Evolutionary conservation across 2,888 invertebrate genomes (phyloP).

Genomic region (Crepidodera aurea): DNA sequence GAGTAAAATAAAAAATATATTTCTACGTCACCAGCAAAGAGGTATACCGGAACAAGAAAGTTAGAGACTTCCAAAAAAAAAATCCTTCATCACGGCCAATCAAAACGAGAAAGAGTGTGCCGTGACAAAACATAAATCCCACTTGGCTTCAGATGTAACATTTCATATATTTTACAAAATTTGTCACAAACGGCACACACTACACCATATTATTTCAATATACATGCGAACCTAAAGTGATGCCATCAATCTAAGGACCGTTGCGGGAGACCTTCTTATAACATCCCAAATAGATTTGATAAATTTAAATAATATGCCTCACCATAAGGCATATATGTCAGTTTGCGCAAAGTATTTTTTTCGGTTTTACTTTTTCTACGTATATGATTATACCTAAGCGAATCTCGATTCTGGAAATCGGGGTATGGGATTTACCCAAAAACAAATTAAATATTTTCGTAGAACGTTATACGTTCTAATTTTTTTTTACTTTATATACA

Average conservation of each 20-base stretch:
- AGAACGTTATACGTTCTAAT: too few species aligned
- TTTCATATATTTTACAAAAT: conserved; percentile 47
- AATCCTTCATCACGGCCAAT: conserved; percentile 17
- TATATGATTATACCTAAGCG: too few species aligned
- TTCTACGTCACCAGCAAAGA: too few species aligned
- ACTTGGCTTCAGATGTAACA: conserved; percentile 35
- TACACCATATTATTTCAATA: conserved; percentile 57
- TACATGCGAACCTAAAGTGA: conserved; percentile 56
- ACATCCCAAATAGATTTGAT: conserved; percentile 58
- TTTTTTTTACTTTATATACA: too few species aligned
- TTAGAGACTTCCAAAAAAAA: neutral
- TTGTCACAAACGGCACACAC: conserved; percentile 52
- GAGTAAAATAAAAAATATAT: too few species aligned
- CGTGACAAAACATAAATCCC: conserved; percentile 34
- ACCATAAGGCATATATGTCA: conserved; percentile 35
- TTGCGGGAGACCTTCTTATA: conserved; percentile 53
- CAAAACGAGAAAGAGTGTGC: conserved; percentile 24
- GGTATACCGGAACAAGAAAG: too few species aligned
- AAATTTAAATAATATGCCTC: conserved; percentile 60
- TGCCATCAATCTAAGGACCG: conserved; percentile 56
- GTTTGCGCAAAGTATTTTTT: neutral
- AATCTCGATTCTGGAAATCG: too few species aligned
- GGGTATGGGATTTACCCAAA: too few species aligned
- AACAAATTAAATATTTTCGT: too few species aligned
- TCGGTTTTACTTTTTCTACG: neutral